Percentiles rank a stretch among this genome's conserved stretches.
These are phyloP conservation scores for Parnassius mnemosyne DNA, from an alignment of 2,888 invertebrate species.

Conservation along the genomic window DNA sequence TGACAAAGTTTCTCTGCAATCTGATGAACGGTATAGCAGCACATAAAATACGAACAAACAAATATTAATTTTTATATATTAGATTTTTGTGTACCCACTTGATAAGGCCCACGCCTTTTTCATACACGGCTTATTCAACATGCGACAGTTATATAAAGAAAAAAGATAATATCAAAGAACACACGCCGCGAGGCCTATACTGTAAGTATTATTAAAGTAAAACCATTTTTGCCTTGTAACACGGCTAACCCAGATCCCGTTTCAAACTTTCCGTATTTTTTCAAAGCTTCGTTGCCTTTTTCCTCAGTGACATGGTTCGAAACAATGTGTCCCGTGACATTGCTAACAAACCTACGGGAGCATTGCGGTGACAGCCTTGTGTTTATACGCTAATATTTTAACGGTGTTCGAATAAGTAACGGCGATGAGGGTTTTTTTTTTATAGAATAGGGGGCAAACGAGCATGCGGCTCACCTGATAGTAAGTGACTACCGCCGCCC, in stretches of 20 bases:
- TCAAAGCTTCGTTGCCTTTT: constrained; percentile 17
- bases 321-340: constrained; percentile 8
- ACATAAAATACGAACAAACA: no score
- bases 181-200: no score
- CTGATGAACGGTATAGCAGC: no score
- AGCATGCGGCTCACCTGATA: no score
- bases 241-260: constrained; percentile 20
- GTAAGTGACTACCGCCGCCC: no score
- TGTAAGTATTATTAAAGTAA: no score
- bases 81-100: no score
- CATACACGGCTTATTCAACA: background rate
- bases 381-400: constrained; percentile 32
- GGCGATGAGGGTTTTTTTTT: background rate
- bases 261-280: constrained; percentile 12
- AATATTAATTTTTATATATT: no score
- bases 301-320: constrained; percentile 10
- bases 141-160: background rate
- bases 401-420: background rate
- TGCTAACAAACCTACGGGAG: constrained; percentile 3
- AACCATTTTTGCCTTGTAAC: constrained; percentile 4
- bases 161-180: background rate
- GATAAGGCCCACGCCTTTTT: no score
- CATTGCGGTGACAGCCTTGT: constrained; percentile 26
- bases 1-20: no score
- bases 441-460: no score